These are phyloP conservation scores for Chlorops oryzae DNA, from an alignment of 1,140 invertebrate species.

Conservation along the genomic window DNA sequence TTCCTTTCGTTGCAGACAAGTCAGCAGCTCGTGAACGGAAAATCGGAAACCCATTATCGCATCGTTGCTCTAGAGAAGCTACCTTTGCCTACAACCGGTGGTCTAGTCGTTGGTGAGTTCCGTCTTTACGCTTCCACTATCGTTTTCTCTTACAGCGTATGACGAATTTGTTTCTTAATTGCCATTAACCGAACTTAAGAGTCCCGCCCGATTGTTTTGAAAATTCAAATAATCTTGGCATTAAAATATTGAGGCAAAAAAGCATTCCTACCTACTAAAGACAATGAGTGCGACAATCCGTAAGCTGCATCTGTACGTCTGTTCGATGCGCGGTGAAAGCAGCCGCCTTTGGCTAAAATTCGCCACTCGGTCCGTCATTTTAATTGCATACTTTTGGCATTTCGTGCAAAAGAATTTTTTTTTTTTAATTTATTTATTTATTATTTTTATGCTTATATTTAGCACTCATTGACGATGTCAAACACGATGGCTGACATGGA, in stretches of 20 bases:
- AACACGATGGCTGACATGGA: too few relatives aligned
- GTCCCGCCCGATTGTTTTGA: too few relatives aligned
- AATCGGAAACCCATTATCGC: slow-evolving; percentile 51
- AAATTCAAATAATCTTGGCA: not conserved
- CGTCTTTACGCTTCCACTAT: too few relatives aligned
- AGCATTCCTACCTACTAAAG: too few relatives aligned
- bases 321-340: too few relatives aligned
- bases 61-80: slow-evolving; percentile 65
- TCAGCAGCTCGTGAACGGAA: slow-evolving; percentile 35
- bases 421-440: not conserved
- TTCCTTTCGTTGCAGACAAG: slow-evolving; percentile 19
- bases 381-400: not conserved
- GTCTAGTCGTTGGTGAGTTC: slow-evolving; percentile 62
- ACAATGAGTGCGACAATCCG: too few relatives aligned
- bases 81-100: slow-evolving; percentile 64
- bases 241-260: not conserved
- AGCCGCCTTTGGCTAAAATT: too few relatives aligned
- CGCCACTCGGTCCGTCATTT: not conserved
- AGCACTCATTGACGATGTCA: too few relatives aligned
- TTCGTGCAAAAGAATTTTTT: not conserved
- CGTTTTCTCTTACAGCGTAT: too few relatives aligned
- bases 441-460: not conserved
- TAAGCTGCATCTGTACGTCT: too few relatives aligned
- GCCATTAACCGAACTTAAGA: too few relatives aligned
- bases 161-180: too few relatives aligned